Conservation (phyloP, 2,888 invertebrate genomes). For the Pheosia tremula region DNA sequence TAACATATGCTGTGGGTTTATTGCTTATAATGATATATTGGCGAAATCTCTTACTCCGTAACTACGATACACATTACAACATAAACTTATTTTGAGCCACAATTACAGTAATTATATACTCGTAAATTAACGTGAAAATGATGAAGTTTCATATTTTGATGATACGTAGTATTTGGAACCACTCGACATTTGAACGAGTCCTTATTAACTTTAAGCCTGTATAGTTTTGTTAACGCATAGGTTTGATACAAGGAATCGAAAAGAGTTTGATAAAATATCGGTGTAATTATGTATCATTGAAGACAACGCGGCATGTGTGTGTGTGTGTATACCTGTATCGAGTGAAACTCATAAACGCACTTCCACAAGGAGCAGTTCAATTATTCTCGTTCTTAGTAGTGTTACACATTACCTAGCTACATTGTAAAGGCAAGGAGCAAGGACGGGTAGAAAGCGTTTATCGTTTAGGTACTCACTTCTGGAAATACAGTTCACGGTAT, state of each 20-base stretch:
- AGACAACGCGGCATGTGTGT: constrained; percentile 44
- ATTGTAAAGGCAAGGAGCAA: constrained; percentile 83
- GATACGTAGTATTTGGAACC: constrained; percentile 14
- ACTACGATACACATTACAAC: constrained; percentile 63
- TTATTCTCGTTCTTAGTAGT: constrained; percentile 58
- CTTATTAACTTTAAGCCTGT: constrained; percentile 22
- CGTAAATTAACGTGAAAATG: constrained; percentile 38
- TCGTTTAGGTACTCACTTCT: constrained; percentile 73
- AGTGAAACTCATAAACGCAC: constrained; percentile 62
- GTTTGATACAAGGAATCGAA: constrained; percentile 30
- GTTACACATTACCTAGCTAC: constrained; percentile 76
- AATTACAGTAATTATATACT: constrained; percentile 50
- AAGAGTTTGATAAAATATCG: constrained; percentile 39
- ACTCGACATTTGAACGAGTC: constrained; percentile 13
- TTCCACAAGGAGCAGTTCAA: constrained; percentile 65
- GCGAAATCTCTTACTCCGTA: constrained; percentile 63
- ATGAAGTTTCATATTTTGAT: constrained; percentile 20
- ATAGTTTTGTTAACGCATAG: constrained; percentile 30
- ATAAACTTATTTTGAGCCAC: constrained; percentile 68
- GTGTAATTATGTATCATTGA: constrained; percentile 45
- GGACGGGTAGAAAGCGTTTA: constrained; percentile 83
- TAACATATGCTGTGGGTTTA: constrained; percentile 59
- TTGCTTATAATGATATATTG: constrained; percentile 77
- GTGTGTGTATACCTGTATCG: constrained; percentile 39
- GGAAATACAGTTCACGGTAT: constrained; percentile 76